phyloP scores from a whole-genome alignment of 2,888 invertebrate genomes.

The Lordiphosa andalusiaca region DNA sequence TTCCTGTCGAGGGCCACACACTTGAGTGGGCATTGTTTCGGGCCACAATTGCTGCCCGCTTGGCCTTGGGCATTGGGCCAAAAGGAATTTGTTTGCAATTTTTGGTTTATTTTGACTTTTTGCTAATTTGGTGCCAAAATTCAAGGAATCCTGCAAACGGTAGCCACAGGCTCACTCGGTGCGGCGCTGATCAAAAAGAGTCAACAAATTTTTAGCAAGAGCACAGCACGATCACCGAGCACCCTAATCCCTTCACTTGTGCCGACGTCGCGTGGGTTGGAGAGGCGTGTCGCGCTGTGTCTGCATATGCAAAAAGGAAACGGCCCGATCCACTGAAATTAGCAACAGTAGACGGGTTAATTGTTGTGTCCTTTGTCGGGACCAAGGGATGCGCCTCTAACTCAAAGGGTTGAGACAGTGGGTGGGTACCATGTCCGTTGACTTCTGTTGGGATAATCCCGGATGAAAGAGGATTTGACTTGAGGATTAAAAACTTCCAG shows the following conservation, averaged over 20 bases:
- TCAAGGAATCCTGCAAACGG: constrained; percentile 30
- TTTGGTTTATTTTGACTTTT: constrained; percentile 76
- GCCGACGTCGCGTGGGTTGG: constrained; percentile 54
- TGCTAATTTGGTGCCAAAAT: constrained; percentile 21
- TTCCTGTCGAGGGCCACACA: constrained; percentile 73
- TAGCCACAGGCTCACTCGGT: constrained; percentile 24
- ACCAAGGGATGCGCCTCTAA: background rate
- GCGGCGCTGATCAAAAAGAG: constrained; percentile 42
- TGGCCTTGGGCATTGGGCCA: constrained; percentile 44
- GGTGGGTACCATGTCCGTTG: constrained; percentile 54
- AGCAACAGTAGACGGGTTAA: constrained; percentile 73
- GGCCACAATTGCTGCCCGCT: constrained; percentile 26
- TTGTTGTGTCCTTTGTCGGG: constrained; percentile 38
- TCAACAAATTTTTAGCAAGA: background rate
- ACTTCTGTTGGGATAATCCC: constrained; percentile 73
- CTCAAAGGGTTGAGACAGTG: constrained; percentile 63
- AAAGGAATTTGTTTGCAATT: constrained; percentile 68
- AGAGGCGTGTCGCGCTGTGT: constrained; percentile 48
- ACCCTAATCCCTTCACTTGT: constrained; percentile 49
- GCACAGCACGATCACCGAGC: constrained; percentile 19
- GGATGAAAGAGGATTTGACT: constrained; percentile 72
- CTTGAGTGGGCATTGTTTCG: constrained; percentile 67
- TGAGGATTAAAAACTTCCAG: constrained; percentile 43
- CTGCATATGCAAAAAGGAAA: constrained; percentile 54
- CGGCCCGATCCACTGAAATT: constrained; percentile 61